Percentiles rank a stretch among this genome's conserved stretches.
Conservation (phyloP, 37 sponge, comb jelly and placozoan genomes). For the Bolinopsis microptera region DNA sequence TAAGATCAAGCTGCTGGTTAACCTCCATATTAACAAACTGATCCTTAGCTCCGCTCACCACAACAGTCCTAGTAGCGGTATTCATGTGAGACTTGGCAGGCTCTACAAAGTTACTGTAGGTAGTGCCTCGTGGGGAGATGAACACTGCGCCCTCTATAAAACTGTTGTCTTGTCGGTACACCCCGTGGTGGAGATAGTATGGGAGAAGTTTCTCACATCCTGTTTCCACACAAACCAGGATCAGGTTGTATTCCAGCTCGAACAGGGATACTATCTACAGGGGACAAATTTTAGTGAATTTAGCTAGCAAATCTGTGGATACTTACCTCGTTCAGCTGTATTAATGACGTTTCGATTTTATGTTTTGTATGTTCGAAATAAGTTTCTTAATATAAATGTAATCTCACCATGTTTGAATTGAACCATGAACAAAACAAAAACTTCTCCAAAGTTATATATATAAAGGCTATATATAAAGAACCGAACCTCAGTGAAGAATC, state of each 20-base stretch:
- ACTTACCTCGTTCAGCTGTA: too few relatives aligned
- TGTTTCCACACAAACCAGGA: conserved; percentile 26
- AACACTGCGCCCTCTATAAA: conserved; percentile 55
- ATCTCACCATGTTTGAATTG: too few relatives aligned
- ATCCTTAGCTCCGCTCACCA: conserved; percentile 37
- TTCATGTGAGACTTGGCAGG: background rate
- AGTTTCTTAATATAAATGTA: too few relatives aligned
- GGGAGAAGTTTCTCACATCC: conserved; percentile 47
- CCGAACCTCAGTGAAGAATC: conserved; percentile 42
- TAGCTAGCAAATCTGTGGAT: too few relatives aligned
- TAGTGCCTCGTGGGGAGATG: conserved; percentile 23
- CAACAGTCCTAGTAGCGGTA: conserved; percentile 40
- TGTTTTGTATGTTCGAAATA: too few relatives aligned
- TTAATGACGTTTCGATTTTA: too few relatives aligned
- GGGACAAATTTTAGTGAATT: background rate
- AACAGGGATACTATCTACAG: conserved; percentile 7
- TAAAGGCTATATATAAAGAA: too few relatives aligned
- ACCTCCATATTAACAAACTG: background rate
- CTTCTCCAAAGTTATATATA: too few relatives aligned
- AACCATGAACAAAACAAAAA: too few relatives aligned
- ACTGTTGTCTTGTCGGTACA: conserved; percentile 19
- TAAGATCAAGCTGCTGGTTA: background rate
- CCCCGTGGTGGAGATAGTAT: conserved; percentile 49
- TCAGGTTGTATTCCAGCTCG: conserved; percentile 61
- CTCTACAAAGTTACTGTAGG: background rate